phyloP scores from a whole-genome alignment of 2,113 vertebrate genomes.

The Panthera uncia region DNA sequence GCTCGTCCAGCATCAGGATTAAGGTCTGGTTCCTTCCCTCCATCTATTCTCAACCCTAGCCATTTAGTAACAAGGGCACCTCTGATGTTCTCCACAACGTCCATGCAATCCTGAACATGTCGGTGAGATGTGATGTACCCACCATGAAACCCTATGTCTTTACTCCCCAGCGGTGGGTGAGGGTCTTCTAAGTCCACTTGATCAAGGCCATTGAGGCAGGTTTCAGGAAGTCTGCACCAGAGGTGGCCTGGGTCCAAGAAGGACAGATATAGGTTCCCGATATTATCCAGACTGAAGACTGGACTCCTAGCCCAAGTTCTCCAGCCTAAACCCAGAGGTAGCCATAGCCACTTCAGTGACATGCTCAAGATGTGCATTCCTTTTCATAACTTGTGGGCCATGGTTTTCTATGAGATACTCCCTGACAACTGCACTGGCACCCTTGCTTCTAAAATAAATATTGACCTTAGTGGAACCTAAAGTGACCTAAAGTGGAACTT shows the following conservation, averaged over 20 bases:
- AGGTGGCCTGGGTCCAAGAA: neutral
- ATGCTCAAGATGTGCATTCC: neutral
- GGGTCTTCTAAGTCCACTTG: too few relatives aligned
- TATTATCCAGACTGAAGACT: neutral
- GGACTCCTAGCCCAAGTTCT: neutral
- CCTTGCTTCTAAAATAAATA: conserved; percentile 21
- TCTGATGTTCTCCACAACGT: neutral
- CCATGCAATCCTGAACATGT: neutral
- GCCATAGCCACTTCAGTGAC: neutral
- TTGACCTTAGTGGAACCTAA: neutral
- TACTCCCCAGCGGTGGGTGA: neutral
- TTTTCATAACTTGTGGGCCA: neutral
- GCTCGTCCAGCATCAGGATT: too few relatives aligned
- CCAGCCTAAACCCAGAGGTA: neutral
- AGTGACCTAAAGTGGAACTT: conserved; percentile 23
- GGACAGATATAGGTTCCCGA: neutral
- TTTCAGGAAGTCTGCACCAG: neutral
- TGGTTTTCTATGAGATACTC: neutral
- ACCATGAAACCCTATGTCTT: neutral
- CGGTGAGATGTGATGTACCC: neutral
- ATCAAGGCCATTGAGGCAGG: neutral
- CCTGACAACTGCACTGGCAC: neutral
- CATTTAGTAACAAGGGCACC: neutral
- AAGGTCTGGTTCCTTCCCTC: neutral
- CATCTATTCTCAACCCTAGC: neutral